Percentiles rank a stretch among this genome's conserved stretches.
Evolutionary conservation across 2,797 vertebrate genomes (phyloP).

Genomic region (Tympanoctomys barrerae): DNA sequence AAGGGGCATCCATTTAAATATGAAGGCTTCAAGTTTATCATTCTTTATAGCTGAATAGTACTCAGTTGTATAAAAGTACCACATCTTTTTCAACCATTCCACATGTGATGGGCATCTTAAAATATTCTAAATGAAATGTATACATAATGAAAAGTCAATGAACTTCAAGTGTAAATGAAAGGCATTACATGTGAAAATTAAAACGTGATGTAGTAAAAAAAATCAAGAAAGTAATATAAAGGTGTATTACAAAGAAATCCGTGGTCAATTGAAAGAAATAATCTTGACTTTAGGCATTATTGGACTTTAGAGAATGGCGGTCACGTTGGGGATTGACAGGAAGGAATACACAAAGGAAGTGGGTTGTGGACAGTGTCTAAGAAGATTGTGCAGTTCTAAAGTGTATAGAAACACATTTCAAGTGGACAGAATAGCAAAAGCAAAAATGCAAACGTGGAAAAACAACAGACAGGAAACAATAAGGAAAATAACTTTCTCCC

Average conservation of each 20-base stretch:
- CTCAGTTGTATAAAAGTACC: too few species aligned
- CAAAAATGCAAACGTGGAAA: not conserved
- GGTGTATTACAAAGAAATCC: not conserved
- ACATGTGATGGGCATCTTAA: not conserved
- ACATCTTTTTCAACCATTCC: too few species aligned
- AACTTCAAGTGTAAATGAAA: slow-evolving; percentile 10
- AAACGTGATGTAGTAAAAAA: not conserved
- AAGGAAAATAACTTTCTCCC: not conserved
- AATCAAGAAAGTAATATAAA: not conserved
- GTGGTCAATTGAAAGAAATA: not conserved
- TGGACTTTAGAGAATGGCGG: not conserved
- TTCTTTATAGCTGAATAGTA: too few species aligned
- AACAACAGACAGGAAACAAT: not conserved
- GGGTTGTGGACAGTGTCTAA: not conserved
- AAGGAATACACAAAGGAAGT: not conserved
- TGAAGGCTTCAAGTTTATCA: too few species aligned
- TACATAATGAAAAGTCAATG: not conserved
- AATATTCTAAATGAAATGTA: slow-evolving; percentile 4
- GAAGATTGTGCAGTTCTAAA: not conserved
- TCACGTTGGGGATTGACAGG: not conserved
- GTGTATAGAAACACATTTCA: not conserved
- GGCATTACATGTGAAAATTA: not conserved
- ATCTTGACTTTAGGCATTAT: not conserved
- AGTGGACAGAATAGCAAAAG: not conserved
- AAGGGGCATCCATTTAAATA: too few species aligned